Conservation (phyloP, 2,113 vertebrate genomes). For the Electrona antarctica region DNA sequence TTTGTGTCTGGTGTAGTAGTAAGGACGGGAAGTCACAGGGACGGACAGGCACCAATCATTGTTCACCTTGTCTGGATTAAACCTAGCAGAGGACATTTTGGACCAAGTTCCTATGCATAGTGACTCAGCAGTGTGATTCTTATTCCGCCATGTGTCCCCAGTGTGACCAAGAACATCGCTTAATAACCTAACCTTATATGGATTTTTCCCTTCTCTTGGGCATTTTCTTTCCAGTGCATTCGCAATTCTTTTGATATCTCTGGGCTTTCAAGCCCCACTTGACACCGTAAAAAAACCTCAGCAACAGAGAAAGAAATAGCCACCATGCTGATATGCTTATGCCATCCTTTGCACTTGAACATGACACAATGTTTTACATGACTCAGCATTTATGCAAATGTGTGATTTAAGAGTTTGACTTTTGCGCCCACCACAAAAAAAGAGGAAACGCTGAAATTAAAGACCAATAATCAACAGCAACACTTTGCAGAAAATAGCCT, state of each 20-base stretch:
- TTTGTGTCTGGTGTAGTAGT: constrained; percentile 12
- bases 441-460: constrained; percentile 10
- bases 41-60: background rate
- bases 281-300: constrained; percentile 25
- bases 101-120: constrained; percentile 1
- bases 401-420: constrained; percentile 35
- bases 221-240: background rate
- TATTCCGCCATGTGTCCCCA: background rate
- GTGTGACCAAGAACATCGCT: background rate
- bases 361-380: constrained; percentile 45
- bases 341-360: constrained; percentile 23
- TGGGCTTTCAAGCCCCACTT: background rate
- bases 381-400: constrained; percentile 71
- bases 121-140: background rate
- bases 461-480: background rate
- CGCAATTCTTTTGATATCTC: constrained; percentile 31
- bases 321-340: constrained; percentile 48
- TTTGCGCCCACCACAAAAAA: constrained; percentile 23
- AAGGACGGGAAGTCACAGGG: constrained; percentile 13
- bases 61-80: constrained; percentile 21
- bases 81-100: background rate
- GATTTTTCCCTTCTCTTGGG: constrained; percentile 10
- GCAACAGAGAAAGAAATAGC: constrained; percentile 40
- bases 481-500: background rate
- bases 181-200: background rate